Conservation (phyloP, 2,797 vertebrate genomes). For the Microctenopoma steveboyesi region DNA sequence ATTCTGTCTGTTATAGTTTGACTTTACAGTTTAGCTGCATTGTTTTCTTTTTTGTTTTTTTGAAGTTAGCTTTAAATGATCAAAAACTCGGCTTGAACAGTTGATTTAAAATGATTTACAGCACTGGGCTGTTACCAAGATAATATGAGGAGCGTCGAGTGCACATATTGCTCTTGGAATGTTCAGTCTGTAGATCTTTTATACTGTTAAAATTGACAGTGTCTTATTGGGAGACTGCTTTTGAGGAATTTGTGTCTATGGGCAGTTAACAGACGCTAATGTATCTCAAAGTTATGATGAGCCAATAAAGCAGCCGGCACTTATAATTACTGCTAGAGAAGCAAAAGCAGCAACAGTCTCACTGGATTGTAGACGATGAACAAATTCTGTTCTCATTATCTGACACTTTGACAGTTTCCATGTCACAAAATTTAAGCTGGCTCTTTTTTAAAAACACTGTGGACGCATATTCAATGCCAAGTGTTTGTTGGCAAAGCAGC, state of each 20-base stretch:
- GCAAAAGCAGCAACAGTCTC: constrained; percentile 12
- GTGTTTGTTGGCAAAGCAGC: constrained; percentile 18
- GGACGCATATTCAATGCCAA: background rate
- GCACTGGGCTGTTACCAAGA: no score
- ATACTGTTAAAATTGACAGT: background rate
- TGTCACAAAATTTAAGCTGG: background rate
- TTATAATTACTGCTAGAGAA: constrained; percentile 1
- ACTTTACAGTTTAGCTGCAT: no score
- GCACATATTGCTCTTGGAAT: background rate
- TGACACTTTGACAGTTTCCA: constrained; percentile 5
- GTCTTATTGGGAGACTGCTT: background rate
- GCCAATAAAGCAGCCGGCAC: background rate
- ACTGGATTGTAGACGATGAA: constrained; percentile 1
- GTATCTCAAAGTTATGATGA: constrained; percentile 6
- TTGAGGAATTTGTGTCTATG: constrained; percentile 2
- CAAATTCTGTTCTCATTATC: constrained; percentile 2
- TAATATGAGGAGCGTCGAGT: no score
- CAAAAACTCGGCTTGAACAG: no score
- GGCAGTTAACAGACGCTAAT: constrained; percentile 3
- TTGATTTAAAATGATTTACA: no score
- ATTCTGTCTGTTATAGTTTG: no score
- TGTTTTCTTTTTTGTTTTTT: no score
- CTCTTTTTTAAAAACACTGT: constrained; percentile 16
- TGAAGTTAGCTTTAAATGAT: no score
- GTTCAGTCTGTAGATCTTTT: background rate